phyloP scores from a whole-genome alignment of 2,888 invertebrate species.

The Colletes collaris region DNA sequence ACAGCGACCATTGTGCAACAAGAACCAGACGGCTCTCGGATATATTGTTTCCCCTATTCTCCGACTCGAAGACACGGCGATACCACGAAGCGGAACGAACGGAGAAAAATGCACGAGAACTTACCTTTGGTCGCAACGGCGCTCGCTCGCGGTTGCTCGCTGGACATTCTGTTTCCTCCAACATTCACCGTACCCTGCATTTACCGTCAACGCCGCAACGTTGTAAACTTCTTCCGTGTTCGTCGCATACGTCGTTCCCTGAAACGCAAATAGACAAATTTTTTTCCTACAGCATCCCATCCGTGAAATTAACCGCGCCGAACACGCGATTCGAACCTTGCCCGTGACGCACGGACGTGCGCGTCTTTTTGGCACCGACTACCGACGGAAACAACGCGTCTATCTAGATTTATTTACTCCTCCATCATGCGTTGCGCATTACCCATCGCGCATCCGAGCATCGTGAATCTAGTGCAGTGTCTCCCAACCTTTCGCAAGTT shows the following conservation, averaged over 20 bases:
- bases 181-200: constrained; percentile 74
- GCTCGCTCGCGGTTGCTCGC: constrained; percentile 73
- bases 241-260: constrained; percentile 69
- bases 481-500: too few species aligned
- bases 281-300: not conserved
- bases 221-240: constrained; percentile 40
- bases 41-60: not conserved
- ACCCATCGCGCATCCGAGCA: not conserved
- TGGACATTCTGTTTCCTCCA: constrained; percentile 75
- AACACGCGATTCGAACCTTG: constrained; percentile 47
- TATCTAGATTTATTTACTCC: constrained; percentile 47
- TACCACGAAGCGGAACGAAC: not conserved
- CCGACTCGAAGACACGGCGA: not conserved
- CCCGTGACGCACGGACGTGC: constrained; percentile 60
- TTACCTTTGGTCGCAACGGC: constrained; percentile 69
- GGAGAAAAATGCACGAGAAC: not conserved
- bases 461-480: not conserved
- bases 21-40: not conserved
- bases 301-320: not conserved
- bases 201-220: constrained; percentile 64
- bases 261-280: constrained; percentile 50
- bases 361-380: constrained; percentile 65
- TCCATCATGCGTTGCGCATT: constrained; percentile 33
- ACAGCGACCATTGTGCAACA: too few species aligned
- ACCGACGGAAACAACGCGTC: constrained; percentile 60